These are phyloP conservation scores for Ataeniobius toweri DNA, from an alignment of 2,797 vertebrate species.

Conservation along the genomic window DNA sequence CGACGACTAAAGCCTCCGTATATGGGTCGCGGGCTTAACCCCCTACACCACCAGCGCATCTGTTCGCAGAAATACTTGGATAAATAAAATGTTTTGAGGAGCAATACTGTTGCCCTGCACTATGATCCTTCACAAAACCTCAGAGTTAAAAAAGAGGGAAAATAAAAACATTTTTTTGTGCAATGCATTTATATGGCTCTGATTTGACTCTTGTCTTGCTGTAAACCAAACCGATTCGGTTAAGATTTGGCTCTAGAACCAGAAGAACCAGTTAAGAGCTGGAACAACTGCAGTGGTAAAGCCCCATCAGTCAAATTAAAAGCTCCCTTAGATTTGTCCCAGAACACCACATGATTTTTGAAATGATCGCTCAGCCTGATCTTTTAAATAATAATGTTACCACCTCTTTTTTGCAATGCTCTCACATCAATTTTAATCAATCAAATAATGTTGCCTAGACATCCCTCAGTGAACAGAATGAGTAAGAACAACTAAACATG, in stretches of 20 bases:
- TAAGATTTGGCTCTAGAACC: background rate
- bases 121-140: background rate
- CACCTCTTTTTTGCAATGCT: background rate
- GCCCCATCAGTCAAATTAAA: slow-evolving; percentile 17
- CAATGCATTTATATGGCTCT: background rate
- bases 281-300: background rate
- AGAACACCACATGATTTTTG: slow-evolving; percentile 13
- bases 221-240: background rate
- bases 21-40: too few species aligned
- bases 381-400: slow-evolving; percentile 5
- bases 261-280: background rate
- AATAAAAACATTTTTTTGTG: background rate
- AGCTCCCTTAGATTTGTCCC: slow-evolving; percentile 21
- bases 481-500: slow-evolving; percentile 33
- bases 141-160: background rate
- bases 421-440: slow-evolving; percentile 12
- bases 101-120: background rate
- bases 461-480: slow-evolving; percentile 16
- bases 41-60: too few species aligned
- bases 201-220: background rate
- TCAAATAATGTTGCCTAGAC: slow-evolving; percentile 6
- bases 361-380: slow-evolving; percentile 4
- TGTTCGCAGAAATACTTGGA: too few species aligned
- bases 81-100: background rate
- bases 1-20: too few species aligned